A percentile compares a stretch with the other conserved stretches of the same genome.
phyloP scores from a whole-genome alignment of 2,888 invertebrate species.

The Charanyca ferruginea region DNA sequence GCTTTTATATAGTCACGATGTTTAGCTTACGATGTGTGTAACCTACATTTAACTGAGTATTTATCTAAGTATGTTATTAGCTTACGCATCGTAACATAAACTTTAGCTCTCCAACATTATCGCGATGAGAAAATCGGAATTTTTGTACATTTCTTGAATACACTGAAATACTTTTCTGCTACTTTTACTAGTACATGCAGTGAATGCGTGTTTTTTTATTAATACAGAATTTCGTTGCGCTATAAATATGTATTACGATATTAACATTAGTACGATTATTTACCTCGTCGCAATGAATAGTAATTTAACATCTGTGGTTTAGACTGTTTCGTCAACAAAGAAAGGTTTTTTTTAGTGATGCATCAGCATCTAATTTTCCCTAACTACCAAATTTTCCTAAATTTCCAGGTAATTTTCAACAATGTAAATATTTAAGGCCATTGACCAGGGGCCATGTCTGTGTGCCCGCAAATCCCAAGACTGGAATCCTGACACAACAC shows the following conservation, averaged over 20 bases:
- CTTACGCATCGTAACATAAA: constrained; percentile 17
- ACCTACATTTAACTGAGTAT: constrained; percentile 3
- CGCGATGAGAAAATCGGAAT: constrained; percentile 8
- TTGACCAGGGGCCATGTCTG: no score
- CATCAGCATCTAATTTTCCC: constrained; percentile 11
- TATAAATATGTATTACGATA: not conserved
- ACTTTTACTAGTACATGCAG: constrained; percentile 8
- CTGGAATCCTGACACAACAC: no score
- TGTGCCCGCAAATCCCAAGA: no score
- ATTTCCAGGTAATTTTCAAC: no score
- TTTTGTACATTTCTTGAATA: constrained; percentile 12
- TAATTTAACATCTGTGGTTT: not conserved
- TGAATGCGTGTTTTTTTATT: constrained; percentile 28
- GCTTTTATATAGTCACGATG: no score
- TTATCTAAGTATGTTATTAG: constrained; percentile 34
- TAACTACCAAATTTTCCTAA: no score
- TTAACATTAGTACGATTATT: constrained; percentile 15
- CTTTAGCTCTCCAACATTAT: constrained; percentile 3
- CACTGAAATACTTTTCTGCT: constrained; percentile 10
- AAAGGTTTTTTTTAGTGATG: not conserved
- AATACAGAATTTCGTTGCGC: not conserved
- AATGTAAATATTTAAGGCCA: no score
- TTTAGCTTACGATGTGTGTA: no score
- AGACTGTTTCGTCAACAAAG: constrained; percentile 1
- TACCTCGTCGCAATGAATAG: constrained; percentile 6